Evolutionary conservation across 2,888 invertebrate species (phyloP).

Genomic region (Trichogramma dendrolimi): DNA sequence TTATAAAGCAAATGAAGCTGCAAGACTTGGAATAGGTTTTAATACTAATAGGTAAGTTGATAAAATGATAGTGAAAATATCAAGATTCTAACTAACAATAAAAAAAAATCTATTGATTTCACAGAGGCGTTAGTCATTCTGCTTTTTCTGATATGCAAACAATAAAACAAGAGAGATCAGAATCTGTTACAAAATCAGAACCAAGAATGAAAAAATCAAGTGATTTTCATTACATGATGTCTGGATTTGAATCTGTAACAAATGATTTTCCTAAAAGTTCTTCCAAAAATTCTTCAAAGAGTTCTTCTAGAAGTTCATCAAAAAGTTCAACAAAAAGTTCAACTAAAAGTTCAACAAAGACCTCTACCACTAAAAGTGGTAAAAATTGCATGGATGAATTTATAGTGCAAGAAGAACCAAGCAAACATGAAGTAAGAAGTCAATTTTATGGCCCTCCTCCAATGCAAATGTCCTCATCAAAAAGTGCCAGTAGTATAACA

Average conservation of each 20-base stretch:
- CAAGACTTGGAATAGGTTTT: constrained; percentile 91
- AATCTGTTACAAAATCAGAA: constrained; percentile 43
- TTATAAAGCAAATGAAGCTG: constrained; percentile 80
- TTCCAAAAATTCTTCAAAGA: neutral
- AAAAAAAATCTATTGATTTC: neutral
- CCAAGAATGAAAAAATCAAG: constrained; percentile 38
- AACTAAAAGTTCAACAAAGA: neutral
- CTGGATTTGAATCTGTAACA: constrained; percentile 24
- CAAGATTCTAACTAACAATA: neutral
- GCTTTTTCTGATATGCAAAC: constrained; percentile 85
- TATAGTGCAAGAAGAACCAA: constrained; percentile 49
- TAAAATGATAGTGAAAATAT: constrained; percentile 1
- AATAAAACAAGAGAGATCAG: constrained; percentile 74
- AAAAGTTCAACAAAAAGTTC: no score
- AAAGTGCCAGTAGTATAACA: constrained; percentile 19
- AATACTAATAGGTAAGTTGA: constrained; percentile 55
- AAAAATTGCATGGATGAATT: constrained; percentile 50
- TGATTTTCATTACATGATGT: constrained; percentile 31
- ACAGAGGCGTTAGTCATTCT: constrained; percentile 74
- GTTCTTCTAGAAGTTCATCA: neutral
- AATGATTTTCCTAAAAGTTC: constrained; percentile 14
- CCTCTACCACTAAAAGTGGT: neutral
- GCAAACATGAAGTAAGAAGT: constrained; percentile 37
- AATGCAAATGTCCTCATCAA: constrained; percentile 3
- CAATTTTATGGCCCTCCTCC: constrained; percentile 19